Evolutionary conservation across 1,140 invertebrate species (phyloP), one percentile per base, ranked within the genome.

Genomic region (Acyrthosiphon pisum): DNA sequence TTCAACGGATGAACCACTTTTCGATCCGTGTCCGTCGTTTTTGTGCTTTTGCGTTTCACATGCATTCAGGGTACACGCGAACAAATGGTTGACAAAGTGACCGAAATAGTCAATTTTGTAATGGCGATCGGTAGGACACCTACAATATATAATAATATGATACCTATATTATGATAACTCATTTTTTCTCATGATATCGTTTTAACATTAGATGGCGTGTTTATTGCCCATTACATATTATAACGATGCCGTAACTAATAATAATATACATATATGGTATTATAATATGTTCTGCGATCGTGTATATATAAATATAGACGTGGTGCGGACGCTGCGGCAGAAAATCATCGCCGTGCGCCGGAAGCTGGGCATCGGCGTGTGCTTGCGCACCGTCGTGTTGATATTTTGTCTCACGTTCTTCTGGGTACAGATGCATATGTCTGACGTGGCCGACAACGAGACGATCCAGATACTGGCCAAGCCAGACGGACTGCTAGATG

Each of bases 381-480:
- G 95, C 94, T 94, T 97, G 93, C 96, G 97, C 94, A 96, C 96
- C 87, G 95, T 96, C 60, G 95, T 96, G 84, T 95, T 97, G 93
- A 95, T 97, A 94, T 96, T 97, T 94, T 95, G 97, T 68, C 95
- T 96, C 90, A 96, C 97, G 94, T 97, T 97, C 94, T 95, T 97
- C 44, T 97, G 97, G 95, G 95, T 97, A 94, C 97, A 97, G 94
- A 95, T 97, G 83, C 96, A 97, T 94, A 96, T 97, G 94, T 96
- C 97, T 94, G 97, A 96, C 94, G 96, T 97, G 93, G 94, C 95
- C 94, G 94, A 95, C 95, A 92, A 92, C n/a, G 91, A 92, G n/a
- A 81, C 68, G 22, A 35, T 92, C 37, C 91, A 92, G 35, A 92
- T 92, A 92, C 46, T 92, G 35, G 46, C 91, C 91, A 92, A 92